Percentiles rank a stretch among this genome's conserved stretches.
Conservation (phyloP, 2,888 invertebrate species). For the Laspeyria flexula region DNA sequence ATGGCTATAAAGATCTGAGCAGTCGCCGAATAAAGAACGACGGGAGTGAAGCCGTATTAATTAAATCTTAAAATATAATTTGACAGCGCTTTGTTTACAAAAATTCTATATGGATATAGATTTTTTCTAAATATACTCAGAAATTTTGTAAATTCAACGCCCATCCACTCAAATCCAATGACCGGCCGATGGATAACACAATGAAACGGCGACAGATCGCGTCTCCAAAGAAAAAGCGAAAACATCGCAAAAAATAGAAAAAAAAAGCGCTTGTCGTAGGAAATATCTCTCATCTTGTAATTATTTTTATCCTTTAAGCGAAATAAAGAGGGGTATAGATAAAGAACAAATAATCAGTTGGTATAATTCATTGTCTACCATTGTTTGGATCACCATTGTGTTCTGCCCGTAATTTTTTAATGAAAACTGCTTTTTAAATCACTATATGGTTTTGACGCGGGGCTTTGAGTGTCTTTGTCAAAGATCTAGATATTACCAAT, state of each 20-base stretch:
- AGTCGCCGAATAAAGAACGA: too few relatives aligned
- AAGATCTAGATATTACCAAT: neutral
- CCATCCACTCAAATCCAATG: constrained; percentile 49
- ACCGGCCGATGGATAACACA: constrained; percentile 71
- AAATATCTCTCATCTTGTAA: constrained; percentile 84
- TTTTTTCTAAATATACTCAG: too few relatives aligned
- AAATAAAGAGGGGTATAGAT: constrained; percentile 69
- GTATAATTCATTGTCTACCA: constrained; percentile 68
- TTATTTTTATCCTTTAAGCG: constrained; percentile 85
- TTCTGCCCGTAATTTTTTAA: constrained; percentile 49
- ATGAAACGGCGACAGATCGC: constrained; percentile 74
- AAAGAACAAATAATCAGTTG: constrained; percentile 77
- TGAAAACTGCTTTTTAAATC: constrained; percentile 38
- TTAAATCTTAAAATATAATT: too few relatives aligned
- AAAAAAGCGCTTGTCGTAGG: constrained; percentile 50
- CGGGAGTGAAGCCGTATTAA: too few relatives aligned
- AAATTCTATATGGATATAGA: too few relatives aligned
- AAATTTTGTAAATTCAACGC: too few relatives aligned
- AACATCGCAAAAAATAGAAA: constrained; percentile 55
- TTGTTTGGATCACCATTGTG: constrained; percentile 51
- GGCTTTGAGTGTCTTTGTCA: constrained; percentile 4
- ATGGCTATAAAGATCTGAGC: too few relatives aligned
- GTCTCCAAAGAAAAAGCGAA: constrained; percentile 64
- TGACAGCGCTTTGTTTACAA: too few relatives aligned
- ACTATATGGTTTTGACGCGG: constrained; percentile 30